Evolutionary conservation across 2,113 vertebrate species (phyloP).

Genomic region (Serilophus lunatus): DNA sequence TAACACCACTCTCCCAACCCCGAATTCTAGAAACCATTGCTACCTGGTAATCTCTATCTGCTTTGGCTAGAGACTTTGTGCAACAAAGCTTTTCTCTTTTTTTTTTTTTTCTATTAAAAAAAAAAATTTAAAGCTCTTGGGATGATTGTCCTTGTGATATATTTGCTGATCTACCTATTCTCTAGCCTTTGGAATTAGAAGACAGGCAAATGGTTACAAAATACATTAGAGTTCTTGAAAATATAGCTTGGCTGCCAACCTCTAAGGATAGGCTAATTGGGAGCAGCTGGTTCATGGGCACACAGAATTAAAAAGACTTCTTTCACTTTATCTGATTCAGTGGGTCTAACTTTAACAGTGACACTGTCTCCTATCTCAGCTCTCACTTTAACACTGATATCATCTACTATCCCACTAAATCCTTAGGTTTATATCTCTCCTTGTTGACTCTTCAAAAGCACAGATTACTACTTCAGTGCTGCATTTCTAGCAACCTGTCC

Average conservation of each 20-base stretch:
- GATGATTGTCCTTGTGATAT: background rate
- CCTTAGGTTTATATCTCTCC: background rate
- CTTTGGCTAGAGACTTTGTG: background rate
- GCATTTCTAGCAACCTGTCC: background rate
- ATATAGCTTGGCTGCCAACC: background rate
- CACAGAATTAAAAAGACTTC: background rate
- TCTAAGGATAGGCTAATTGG: background rate
- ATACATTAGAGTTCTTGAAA: background rate
- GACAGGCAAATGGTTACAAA: background rate
- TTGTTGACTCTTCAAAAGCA: background rate
- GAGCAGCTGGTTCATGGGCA: background rate
- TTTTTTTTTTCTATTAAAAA: no score
- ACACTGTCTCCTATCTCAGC: background rate
- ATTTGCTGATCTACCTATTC: background rate
- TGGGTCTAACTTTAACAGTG: background rate
- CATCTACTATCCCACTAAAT: background rate
- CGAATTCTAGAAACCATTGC: background rate
- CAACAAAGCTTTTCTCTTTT: background rate
- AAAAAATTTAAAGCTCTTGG: background rate
- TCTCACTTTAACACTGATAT: background rate
- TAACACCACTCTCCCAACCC: accelerated
- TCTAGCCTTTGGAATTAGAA: background rate
- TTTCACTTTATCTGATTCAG: background rate
- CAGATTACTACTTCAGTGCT: background rate
- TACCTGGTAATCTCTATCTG: background rate